These are phyloP conservation scores for Pitta sordida DNA, from an alignment of 2,113 vertebrate genomes.

Conservation along the genomic window DNA sequence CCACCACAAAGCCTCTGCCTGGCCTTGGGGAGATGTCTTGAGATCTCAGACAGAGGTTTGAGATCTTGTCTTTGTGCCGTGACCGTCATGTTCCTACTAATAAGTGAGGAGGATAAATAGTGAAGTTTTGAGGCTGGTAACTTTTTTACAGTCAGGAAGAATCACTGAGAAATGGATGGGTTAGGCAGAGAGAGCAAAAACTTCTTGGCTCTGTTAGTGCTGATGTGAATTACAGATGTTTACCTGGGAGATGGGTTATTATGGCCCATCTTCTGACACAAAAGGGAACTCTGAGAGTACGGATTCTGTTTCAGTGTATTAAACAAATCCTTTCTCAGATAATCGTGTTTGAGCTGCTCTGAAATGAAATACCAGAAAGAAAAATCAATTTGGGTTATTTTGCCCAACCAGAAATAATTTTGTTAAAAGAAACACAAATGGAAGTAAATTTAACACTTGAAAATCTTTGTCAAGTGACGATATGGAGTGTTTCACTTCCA, in stretches of 20 bases:
- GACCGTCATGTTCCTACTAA: not conserved
- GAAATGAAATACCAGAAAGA: not conserved
- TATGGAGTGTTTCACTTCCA: not conserved
- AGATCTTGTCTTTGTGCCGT: not conserved
- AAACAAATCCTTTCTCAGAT: not conserved
- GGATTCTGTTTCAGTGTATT: not conserved
- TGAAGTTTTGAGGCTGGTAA: not conserved
- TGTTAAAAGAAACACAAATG: not conserved
- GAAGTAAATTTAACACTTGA: not conserved
- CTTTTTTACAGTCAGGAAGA: not conserved
- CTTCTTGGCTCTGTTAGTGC: not conserved
- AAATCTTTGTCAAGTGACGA: not conserved
- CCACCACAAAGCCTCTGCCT: not conserved
- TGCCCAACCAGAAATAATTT: not conserved
- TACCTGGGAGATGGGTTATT: not conserved
- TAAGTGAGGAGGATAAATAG: not conserved
- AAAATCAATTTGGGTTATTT: not conserved
- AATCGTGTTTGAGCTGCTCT: not conserved
- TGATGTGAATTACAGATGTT: slow-evolving; percentile 18
- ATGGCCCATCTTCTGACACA: not conserved
- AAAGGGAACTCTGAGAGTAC: not conserved
- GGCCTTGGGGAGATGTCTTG: not conserved
- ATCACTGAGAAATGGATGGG: not conserved
- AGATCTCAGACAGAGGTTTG: not conserved
- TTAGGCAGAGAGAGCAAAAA: not conserved